Evolutionary conservation across 2,888 invertebrate genomes (phyloP), one percentile per base, ranked within the genome.

Genomic region (Eledona agricola): DNA sequence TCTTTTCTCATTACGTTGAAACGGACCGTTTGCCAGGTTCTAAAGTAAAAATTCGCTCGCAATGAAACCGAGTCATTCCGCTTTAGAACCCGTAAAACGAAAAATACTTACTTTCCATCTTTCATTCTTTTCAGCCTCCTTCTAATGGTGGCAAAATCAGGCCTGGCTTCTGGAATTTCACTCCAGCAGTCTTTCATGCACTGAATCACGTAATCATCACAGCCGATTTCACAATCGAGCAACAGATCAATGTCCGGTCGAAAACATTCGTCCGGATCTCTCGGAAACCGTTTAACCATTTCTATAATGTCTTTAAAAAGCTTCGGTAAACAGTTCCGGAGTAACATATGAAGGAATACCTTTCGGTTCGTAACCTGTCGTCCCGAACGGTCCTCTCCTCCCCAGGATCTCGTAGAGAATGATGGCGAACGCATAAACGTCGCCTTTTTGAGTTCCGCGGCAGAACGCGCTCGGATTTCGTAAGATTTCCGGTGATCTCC

Each of bases 341-440:
- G 28, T 28, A 28, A 15, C 7, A 13, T n/a, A 3, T 4, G 17
- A n/a, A n/a, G n/a, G n/a, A n/a, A 1, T 78, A 90, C 91, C 90
- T 85, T 89, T 92, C 69, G 93, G 92, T 79, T 93, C 91, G 72
- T 84, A 83, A 70, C 85, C 80, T 49, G 85, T 85, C 61, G 84
- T 82, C 58, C 93, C 93, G 73, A 92, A 96, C 4, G 96, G 96
- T 37, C 96, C 96, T 73, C 88, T 86, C 60, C 96, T 83, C 46
- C 91, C 91, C 69, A 96, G 86, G 62, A 96, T 90, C 80, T 96
- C 96, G 74, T 94, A 96, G 60, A 97, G 81, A 71, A 96, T 95
- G 64, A 96, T 93, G 50, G 91, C 93, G 78, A 99, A 99, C 10
- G 98, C 93, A 77, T 97, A 99, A 7, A 97, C 90, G 76, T 96